Evolutionary conservation across 1,140 invertebrate genomes (phyloP).

Genomic region (Anastrepha obliqua): DNA sequence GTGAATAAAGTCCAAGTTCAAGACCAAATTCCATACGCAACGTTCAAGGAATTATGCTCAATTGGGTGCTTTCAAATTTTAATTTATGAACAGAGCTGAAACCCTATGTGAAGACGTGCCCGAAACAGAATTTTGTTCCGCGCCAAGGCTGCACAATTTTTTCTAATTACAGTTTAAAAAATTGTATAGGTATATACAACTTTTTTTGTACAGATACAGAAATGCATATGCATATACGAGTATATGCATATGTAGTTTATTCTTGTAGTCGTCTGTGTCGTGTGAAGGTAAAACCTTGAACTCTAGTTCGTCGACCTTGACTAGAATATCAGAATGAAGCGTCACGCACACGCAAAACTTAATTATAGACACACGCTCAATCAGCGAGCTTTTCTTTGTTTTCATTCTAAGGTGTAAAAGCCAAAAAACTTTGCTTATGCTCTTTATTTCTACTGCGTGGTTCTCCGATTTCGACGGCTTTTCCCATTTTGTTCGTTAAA

Average conservation of each 20-base stretch:
- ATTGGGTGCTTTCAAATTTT: too few relatives aligned
- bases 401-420: slow-evolving; percentile 15
- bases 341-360: slow-evolving; percentile 27
- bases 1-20: too few relatives aligned
- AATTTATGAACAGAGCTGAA: too few relatives aligned
- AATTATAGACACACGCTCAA: slow-evolving; percentile 4
- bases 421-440: slow-evolving; percentile 30
- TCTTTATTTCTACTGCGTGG: neutral
- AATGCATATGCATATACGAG: neutral
- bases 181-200: neutral
- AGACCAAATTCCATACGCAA: too few relatives aligned
- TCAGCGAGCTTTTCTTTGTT: neutral
- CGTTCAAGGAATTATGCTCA: too few relatives aligned
- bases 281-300: slow-evolving; percentile 67
- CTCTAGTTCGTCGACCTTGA: slow-evolving; percentile 82
- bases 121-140: too few relatives aligned
- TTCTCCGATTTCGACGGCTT: too few relatives aligned
- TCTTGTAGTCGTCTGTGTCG: neutral
- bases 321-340: slow-evolving; percentile 57
- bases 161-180: too few relatives aligned
- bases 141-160: too few relatives aligned
- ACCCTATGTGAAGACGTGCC: too few relatives aligned
- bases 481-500: too few relatives aligned
- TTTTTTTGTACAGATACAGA: neutral
- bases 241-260: neutral